phyloP scores from a whole-genome alignment of 1,140 invertebrate species.

The Phocides pigmalion region DNA sequence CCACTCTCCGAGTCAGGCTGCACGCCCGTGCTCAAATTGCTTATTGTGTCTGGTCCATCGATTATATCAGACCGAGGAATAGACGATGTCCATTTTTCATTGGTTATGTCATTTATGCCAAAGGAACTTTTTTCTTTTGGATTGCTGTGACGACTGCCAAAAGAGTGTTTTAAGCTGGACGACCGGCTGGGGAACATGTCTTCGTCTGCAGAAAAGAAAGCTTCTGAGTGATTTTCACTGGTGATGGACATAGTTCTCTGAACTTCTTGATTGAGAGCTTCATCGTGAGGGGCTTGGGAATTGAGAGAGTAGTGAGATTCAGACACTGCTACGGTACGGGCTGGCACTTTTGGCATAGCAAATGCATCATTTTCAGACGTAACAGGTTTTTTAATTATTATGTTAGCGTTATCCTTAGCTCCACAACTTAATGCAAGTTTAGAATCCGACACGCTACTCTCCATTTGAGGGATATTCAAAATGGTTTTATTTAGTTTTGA shows the following conservation, averaged over 20 bases:
- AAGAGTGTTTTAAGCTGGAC: constrained; percentile 87
- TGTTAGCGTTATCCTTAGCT: constrained; percentile 63
- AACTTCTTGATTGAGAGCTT: constrained; percentile 84
- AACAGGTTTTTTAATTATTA: constrained; percentile 50
- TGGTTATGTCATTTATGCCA: constrained; percentile 64
- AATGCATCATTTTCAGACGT: constrained; percentile 65
- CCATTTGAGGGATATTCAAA: constrained; percentile 82
- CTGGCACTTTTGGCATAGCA: constrained; percentile 61
- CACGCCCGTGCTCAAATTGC: constrained; percentile 71
- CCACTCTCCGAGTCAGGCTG: constrained; percentile 85
- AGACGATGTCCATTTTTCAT: constrained; percentile 71
- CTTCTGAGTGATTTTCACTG: constrained; percentile 94
- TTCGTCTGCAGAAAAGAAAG: constrained; percentile 96
- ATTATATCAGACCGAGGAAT: constrained; percentile 59
- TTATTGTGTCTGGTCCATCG: constrained; percentile 72
- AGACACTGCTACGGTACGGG: constrained; percentile 83
- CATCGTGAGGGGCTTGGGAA: constrained; percentile 83
- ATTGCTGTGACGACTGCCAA: constrained; percentile 78
- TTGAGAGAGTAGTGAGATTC: constrained; percentile 86
- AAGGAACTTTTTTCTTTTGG: constrained; percentile 69
- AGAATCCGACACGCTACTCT: constrained; percentile 92
- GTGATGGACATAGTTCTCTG: constrained; percentile 93
- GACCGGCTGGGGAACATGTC: constrained; percentile 88
- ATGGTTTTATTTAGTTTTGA: constrained; percentile 88
- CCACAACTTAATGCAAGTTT: constrained; percentile 86